These are phyloP conservation scores for Bufo bufo DNA, from an alignment of 2,113 vertebrate genomes.

Conservation along the genomic window DNA sequence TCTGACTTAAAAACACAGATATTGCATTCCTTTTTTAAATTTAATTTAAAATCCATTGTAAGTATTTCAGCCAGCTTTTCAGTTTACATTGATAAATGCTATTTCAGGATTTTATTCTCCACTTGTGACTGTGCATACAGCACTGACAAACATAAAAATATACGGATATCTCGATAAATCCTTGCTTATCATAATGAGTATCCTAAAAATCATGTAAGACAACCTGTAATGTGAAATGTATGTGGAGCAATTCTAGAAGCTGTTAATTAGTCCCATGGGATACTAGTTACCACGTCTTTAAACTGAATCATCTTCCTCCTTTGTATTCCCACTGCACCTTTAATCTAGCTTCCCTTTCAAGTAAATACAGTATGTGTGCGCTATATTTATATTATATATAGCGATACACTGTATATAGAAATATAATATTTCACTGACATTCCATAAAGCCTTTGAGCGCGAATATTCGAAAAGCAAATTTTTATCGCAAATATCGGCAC, in stretches of 20 bases:
- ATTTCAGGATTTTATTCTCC: too few relatives aligned
- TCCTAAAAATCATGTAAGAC: conserved; percentile 30
- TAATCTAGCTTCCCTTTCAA: conserved; percentile 40
- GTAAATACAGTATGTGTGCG: background rate
- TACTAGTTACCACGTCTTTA: conserved; percentile 43
- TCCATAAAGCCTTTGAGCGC: too few relatives aligned
- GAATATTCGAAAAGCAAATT: too few relatives aligned
- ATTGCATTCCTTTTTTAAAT: too few relatives aligned
- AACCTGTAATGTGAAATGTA: conserved; percentile 49
- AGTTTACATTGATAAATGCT: too few relatives aligned
- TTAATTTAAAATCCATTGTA: too few relatives aligned
- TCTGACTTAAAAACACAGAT: too few relatives aligned
- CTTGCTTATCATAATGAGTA: conserved; percentile 25
- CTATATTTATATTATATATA: too few relatives aligned
- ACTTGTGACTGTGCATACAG: background rate
- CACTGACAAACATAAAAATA: background rate
- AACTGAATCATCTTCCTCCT: conserved; percentile 12
- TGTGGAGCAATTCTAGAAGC: conserved; percentile 29
- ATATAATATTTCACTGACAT: too few relatives aligned
- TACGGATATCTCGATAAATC: background rate
- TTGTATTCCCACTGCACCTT: conserved; percentile 27
- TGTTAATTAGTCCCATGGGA: conserved; percentile 49
- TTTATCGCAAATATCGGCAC: too few relatives aligned
- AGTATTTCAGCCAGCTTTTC: too few relatives aligned
- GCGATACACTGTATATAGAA: too few relatives aligned